Evolutionary conservation across 1,140 invertebrate species (phyloP), one percentile per base, ranked within the genome.

Genomic region (Anoplolepis gracilipes): DNA sequence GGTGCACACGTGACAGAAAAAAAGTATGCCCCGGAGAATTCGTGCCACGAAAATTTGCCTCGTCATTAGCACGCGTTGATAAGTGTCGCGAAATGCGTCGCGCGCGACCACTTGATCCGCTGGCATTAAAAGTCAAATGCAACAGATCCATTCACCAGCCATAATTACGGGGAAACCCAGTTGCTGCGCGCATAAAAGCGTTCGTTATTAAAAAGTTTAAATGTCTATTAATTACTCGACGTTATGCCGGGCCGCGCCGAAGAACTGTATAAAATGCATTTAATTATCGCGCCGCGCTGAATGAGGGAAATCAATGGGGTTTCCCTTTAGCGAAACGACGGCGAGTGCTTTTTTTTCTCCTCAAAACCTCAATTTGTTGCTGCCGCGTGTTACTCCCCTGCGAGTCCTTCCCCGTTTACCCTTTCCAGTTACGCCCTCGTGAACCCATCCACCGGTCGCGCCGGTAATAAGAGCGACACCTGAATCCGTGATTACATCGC

Each of bases 151-250:
- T 94, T 93, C 92, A 93, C 76, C 62, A 87, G 61, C 76, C 88
- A 92, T 93, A 94, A 94, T 94, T 94, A 92, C 85, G 87, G 86
- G 78, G 88, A 88, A 85, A 85, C 90, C 87, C 85, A 75, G 67
- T 84, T 82, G 90, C 85, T 73, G 87, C 69, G 88, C 73, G 79
- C 90, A 92, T 93, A 92, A 94, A 93, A 93, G 92, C 90, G 90
- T 91, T 82, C 92, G 92, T 93, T 93, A 94, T 94, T 93, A 94
- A 94, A 94, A 93, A 94, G 89, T 94, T 94, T 93, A 93, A 93
- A 93, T 93, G 91, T 93, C 92, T 92, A 93, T 93, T 94, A 94
- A 94, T 94, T 93, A 94, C 92, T 92, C 81, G 89, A 82, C 84
- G 91, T 92, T 92, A 93, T 90, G 89, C 86, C 88, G 75, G 85